Conservation (phyloP, 2,113 vertebrate genomes). For the Dromas ardeola region DNA sequence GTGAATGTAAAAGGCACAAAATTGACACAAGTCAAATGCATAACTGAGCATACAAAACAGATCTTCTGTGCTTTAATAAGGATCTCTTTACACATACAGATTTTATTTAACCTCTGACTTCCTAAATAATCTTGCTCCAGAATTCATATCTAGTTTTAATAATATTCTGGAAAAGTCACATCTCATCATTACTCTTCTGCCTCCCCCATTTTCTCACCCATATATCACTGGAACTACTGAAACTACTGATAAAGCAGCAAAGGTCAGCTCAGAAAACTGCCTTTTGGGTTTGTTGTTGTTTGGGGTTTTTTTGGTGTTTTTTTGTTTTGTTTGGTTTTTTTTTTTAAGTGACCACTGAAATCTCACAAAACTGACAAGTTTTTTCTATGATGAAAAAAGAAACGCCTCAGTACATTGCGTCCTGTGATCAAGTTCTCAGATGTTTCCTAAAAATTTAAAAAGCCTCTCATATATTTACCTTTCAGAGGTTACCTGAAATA, state of each 20-base stretch:
- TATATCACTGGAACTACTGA: neutral
- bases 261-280: neutral
- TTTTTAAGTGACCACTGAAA: neutral
- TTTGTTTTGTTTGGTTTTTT: neutral
- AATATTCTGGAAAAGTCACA: neutral
- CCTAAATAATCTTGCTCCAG: neutral
- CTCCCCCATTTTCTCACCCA: fast-evolving
- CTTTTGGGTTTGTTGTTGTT: fast-evolving
- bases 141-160: neutral
- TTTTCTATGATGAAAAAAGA: neutral
- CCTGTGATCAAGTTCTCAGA: neutral
- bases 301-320: too few relatives aligned
- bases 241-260: neutral
- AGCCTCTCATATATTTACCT: neutral
- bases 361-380: neutral
- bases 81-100: neutral
- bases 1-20: neutral
- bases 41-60: neutral
- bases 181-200: neutral
- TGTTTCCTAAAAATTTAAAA: neutral
- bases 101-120: neutral
- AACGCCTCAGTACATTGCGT: neutral
- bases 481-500: neutral
- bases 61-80: neutral
- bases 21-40: neutral